Percentiles rank a stretch among this genome's conserved stretches.
Conservation (phyloP, 2,113 vertebrate genomes). For the Forbesichthys papilliferus region DNA sequence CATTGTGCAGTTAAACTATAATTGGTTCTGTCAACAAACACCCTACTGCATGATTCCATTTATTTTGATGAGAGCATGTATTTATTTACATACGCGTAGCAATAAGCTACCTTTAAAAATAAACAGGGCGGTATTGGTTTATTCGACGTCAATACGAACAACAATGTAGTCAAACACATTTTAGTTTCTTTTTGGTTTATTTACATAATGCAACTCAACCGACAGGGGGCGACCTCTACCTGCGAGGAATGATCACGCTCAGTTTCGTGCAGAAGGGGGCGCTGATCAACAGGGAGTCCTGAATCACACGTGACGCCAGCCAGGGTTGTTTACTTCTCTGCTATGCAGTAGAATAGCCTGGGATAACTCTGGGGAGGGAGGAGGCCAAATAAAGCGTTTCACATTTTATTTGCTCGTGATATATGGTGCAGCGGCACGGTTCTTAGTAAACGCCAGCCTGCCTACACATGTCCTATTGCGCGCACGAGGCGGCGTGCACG, state of each 20-base stretch:
- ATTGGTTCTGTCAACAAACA: not conserved
- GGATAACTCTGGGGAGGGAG: conserved; percentile 30
- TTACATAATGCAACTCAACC: conserved; percentile 5
- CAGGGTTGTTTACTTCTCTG: conserved; percentile 68
- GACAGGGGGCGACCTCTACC: conserved; percentile 26
- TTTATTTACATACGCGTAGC: no score
- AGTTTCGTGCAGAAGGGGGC: not conserved
- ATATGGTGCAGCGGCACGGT: no score
- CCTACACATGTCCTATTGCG: not conserved
- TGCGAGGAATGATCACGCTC: not conserved
- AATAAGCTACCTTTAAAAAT: no score
- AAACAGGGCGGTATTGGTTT: not conserved
- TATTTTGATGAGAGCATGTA: no score
- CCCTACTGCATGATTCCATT: no score
- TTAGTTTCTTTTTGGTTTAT: not conserved
- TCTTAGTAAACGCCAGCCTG: no score
- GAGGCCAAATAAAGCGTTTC: not conserved
- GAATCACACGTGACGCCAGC: conserved; percentile 38
- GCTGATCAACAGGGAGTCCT: conserved; percentile 21
- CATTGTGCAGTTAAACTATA: not conserved
- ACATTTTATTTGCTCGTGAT: conserved; percentile 9
- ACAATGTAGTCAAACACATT: not conserved
- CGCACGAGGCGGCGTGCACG: conserved; percentile 6
- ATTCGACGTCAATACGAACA: not conserved
- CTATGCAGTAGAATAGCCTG: conserved; percentile 54